A percentile compares a stretch with the other conserved stretches of the same genome.
These are phyloP conservation scores for Trichopria drosophilae DNA, from an alignment of 2,888 invertebrate genomes.

Conservation along the genomic window DNA sequence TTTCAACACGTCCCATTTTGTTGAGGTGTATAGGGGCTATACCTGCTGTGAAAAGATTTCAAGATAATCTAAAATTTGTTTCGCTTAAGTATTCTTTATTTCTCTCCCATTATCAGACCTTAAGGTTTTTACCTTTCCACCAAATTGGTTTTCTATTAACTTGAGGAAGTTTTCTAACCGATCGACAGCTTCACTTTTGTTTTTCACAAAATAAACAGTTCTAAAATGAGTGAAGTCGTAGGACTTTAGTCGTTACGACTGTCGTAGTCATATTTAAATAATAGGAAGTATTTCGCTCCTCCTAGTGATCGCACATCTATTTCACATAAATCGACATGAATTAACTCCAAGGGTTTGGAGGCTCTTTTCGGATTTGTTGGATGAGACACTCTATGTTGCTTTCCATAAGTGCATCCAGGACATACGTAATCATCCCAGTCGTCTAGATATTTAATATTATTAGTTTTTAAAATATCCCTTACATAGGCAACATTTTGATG, in stretches of 20 bases:
- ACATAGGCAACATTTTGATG: slow-evolving; percentile 42
- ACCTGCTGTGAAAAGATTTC: slow-evolving; percentile 37
- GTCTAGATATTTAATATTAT: slow-evolving; percentile 36
- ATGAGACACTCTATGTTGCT: slow-evolving; percentile 34
- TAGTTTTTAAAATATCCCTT: slow-evolving; percentile 33
- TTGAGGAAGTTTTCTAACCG: slow-evolving; percentile 37
- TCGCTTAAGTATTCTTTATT: slow-evolving; percentile 39
- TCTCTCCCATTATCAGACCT: slow-evolving; percentile 44
- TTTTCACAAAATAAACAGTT: slow-evolving; percentile 39
- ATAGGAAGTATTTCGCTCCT: slow-evolving; percentile 43
- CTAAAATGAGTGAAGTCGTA: slow-evolving; percentile 5
- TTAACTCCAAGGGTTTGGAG: slow-evolving; percentile 5
- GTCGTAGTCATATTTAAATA: slow-evolving; percentile 36
- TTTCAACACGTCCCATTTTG: slow-evolving; percentile 46
- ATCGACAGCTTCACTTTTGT: slow-evolving; percentile 37
- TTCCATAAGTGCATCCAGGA: slow-evolving; percentile 38
- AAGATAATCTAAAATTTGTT: slow-evolving; percentile 34
- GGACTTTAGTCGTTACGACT: too few species aligned
- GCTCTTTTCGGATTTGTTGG: slow-evolving; percentile 1
- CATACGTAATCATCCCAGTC: slow-evolving; percentile 41
- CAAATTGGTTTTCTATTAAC: slow-evolving; percentile 44
- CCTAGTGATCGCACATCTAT: slow-evolving; percentile 39
- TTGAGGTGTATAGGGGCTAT: slow-evolving; percentile 40
- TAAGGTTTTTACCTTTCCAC: slow-evolving; percentile 35
- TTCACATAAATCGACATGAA: slow-evolving; percentile 44